Evolutionary conservation across 2,113 vertebrate genomes (phyloP).

Genomic region (Cynoglossus semilaevis): DNA sequence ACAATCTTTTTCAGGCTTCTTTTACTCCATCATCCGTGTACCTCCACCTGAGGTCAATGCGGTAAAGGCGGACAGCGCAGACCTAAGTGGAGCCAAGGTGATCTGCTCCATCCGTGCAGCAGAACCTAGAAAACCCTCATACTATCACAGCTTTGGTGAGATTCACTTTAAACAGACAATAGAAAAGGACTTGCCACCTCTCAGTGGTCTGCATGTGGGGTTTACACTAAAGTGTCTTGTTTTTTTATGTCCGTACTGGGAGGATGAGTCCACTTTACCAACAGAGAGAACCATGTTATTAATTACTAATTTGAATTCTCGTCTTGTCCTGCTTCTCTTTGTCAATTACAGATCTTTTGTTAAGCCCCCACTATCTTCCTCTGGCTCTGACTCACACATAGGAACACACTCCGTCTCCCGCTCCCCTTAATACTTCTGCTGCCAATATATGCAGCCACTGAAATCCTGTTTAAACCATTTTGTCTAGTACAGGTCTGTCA

Average conservation of each 20-base stretch:
- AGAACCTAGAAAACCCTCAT: constrained; percentile 83
- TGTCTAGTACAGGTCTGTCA: too few relatives aligned
- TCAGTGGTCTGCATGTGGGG: constrained; percentile 10
- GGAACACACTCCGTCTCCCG: background rate
- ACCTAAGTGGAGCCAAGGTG: constrained; percentile 79
- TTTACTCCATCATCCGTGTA: constrained; percentile 85
- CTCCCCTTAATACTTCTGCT: background rate
- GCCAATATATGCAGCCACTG: background rate
- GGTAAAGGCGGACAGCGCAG: constrained; percentile 56
- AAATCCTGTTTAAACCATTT: background rate
- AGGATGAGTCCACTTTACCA: constrained; percentile 19
- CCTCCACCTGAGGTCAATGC: constrained; percentile 74
- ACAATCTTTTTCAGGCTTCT: constrained; percentile 76
- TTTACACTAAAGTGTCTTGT: constrained; percentile 3
- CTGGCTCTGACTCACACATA: constrained; percentile 7
- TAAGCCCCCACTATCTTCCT: constrained; percentile 29
- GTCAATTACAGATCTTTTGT: constrained; percentile 45
- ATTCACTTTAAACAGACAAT: background rate
- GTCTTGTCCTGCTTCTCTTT: constrained; percentile 24
- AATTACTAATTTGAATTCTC: constrained; percentile 54
- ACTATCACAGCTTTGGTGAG: constrained; percentile 94
- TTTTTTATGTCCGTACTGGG: constrained; percentile 11
- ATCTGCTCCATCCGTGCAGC: constrained; percentile 83
- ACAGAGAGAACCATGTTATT: constrained; percentile 22
- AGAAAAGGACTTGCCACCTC: background rate